Conservation (phyloP, 2,113 vertebrate genomes). For the Cryptoleucopteryx plumbea region DNA sequence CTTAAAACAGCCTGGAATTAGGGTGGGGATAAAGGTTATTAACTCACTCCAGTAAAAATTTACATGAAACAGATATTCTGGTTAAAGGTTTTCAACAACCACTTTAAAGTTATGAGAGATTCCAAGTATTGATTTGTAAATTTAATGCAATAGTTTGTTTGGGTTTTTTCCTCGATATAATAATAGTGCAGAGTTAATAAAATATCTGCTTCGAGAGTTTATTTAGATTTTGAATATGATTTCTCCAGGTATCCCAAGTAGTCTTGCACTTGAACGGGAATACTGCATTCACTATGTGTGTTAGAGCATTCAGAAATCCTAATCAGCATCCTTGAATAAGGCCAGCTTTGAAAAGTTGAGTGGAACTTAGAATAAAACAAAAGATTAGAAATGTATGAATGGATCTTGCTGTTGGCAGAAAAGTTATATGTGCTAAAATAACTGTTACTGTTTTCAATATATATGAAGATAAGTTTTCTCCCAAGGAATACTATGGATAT, state of each 20-base stretch:
- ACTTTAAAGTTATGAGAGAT: not conserved
- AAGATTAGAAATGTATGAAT: not conserved
- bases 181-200: not conserved
- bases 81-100: not conserved
- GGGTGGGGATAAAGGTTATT: not conserved
- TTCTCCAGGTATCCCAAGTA: not conserved
- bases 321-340: not conserved
- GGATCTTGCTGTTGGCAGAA: not conserved
- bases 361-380: not conserved
- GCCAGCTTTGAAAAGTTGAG: not conserved
- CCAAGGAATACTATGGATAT: not conserved
- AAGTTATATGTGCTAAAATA: not conserved
- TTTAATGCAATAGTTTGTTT: not conserved
- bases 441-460: not conserved
- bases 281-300: not conserved
- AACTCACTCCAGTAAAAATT: not conserved
- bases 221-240: not conserved
- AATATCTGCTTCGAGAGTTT: not conserved
- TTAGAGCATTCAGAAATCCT: not conserved
- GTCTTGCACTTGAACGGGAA: not conserved
- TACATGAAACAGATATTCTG: not conserved
- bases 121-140: not conserved
- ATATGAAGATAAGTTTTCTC: not conserved
- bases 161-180: not conserved
- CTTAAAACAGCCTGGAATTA: not conserved